Evolutionary conservation across 1,140 invertebrate genomes (phyloP), one percentile per base, ranked within the genome.

Genomic region (Drosophila sturtevanti): DNA sequence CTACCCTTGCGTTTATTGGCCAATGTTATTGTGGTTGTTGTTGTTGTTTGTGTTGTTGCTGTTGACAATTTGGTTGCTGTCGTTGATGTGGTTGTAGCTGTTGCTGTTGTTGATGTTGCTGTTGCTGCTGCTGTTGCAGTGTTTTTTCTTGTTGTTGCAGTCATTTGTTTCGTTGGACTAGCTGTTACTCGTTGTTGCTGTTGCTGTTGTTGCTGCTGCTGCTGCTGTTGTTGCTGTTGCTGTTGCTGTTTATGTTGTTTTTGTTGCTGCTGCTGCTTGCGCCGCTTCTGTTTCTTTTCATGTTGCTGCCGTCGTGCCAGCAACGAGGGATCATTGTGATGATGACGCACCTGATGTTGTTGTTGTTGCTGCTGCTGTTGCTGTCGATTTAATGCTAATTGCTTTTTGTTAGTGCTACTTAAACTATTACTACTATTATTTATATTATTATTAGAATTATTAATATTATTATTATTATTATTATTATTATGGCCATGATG

Each of bases 401-500:
- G 72, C 75, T 72, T 70, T 89, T 89, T 84, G 76, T 84, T 90
- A 89, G 80, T 89, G 78, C 85, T 89, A 84, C 89, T 91, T 91
- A 90, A 73, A 86, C 78, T 89, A 89, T 58, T 84, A 89, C 79
- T 90, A 89, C 89, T 90, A 90, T 74, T 66, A 73, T 74, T 74
- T 66, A 74, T 72, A 74, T 74, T 74, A 55, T 75, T 61, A 61
- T 41, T 61, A 41, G 35, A 41, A 61, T 61, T 61, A 61, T 44
- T 85, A 89, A 62, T 81, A 79, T 70, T 84, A 87, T 87, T 90
- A 90, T 84, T 91, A 61, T 44, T 85, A 89, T 64, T 81, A 79
- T 70, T 84, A 87, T 87, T 90, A 90, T 84, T 91, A 90, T 91
- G 89, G 89, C 89, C 89, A 89, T 85, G 81, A 84, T 85, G 80